These are phyloP conservation scores for Pteropus alecto DNA, from an alignment of 2,113 vertebrate genomes.

Conservation along the genomic window DNA sequence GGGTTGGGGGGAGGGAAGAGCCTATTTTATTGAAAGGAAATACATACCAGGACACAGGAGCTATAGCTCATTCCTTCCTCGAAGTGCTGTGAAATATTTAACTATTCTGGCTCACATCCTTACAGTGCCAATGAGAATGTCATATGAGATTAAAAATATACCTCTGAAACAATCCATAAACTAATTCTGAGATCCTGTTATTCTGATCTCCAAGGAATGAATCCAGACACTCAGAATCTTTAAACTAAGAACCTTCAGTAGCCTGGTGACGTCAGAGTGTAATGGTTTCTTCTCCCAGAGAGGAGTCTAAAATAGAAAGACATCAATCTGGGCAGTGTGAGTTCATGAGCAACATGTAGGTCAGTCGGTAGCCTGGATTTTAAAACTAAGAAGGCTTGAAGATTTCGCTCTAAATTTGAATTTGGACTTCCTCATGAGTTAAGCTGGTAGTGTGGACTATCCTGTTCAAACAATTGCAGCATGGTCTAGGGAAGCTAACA, in stretches of 20 bases:
- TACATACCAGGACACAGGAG: not conserved
- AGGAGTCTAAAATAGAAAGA: not conserved
- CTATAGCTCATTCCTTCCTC: not conserved
- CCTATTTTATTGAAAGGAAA: not conserved
- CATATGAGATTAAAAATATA: not conserved
- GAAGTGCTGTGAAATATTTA: not conserved
- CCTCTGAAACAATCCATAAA: not conserved
- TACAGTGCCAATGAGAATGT: not conserved
- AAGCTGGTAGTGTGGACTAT: not conserved
- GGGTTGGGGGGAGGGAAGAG: not conserved
- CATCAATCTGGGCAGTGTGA: not conserved
- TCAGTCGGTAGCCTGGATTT: not conserved
- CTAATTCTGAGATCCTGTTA: not conserved
- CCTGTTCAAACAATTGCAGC: not conserved
- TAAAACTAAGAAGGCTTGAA: not conserved
- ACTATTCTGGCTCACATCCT: not conserved
- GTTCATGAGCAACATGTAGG: not conserved
- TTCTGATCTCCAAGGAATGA: constrained; percentile 32
- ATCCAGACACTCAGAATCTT: not conserved
- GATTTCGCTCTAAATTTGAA: not conserved
- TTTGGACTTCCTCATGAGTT: not conserved
- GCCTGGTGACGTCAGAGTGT: not conserved
- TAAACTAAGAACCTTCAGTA: not conserved
- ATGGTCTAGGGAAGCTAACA: not conserved
- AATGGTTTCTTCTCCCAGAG: not conserved